These are phyloP conservation scores for Rosalia funebris DNA, from an alignment of 2,888 invertebrate genomes.

Conservation along the genomic window DNA sequence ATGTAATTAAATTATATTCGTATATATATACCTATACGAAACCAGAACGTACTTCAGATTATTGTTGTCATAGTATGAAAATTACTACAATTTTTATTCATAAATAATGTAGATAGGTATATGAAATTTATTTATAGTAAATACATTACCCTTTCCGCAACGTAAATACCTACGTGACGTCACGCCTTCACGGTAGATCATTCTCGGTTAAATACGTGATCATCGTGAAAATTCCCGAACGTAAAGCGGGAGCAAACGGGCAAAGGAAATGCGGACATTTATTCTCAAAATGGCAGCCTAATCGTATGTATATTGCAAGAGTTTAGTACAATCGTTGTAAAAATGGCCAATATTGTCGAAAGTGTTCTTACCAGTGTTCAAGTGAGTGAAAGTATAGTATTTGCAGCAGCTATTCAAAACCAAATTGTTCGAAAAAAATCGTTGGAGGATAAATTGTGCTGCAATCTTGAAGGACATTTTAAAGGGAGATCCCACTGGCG, in stretches of 20 bases:
- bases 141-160: neutral
- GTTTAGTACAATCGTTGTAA: slow-evolving; percentile 22
- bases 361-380: slow-evolving; percentile 9
- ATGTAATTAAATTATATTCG: too few relatives aligned
- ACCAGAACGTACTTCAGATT: too few relatives aligned
- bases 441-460: slow-evolving; percentile 4
- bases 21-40: too few relatives aligned
- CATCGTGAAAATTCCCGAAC: slow-evolving; percentile 4
- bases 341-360: slow-evolving; percentile 37
- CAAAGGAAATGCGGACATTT: neutral
- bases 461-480: slow-evolving; percentile 21
- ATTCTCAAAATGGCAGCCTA: slow-evolving; percentile 38
- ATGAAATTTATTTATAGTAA: too few relatives aligned
- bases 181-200: neutral
- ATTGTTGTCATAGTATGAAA: too few relatives aligned
- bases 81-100: too few relatives aligned
- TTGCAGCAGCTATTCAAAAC: slow-evolving; percentile 12
- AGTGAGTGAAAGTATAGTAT: slow-evolving; percentile 23
- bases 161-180: neutral
- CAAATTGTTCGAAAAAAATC: slow-evolving; percentile 27
- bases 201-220: slow-evolving; percentile 3
- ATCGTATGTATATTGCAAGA: slow-evolving; percentile 22
- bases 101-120: too few relatives aligned
- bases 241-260: neutral
- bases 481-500: slow-evolving; percentile 25